Conservation (phyloP, 2,888 invertebrate species). For the Leuctra nigra region DNA sequence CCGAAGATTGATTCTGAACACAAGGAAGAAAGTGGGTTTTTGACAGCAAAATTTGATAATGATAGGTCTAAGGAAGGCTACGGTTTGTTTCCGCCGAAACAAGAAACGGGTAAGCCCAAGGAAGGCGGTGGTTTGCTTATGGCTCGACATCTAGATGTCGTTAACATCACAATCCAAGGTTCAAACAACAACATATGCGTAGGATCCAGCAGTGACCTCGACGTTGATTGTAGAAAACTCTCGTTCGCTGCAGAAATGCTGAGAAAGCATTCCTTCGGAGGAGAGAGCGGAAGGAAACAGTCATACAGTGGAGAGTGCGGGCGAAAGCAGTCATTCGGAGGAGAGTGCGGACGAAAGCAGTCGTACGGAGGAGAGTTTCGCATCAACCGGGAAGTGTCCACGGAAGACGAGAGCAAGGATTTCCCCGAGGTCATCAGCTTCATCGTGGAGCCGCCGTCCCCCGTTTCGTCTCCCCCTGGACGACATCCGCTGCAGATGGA, state of each 20-base stretch:
- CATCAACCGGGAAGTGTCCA: slow-evolving; percentile 23
- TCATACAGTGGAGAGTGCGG: slow-evolving; percentile 21
- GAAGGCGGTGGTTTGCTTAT: not conserved
- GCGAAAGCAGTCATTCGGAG: slow-evolving; percentile 20
- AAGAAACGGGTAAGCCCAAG: not conserved
- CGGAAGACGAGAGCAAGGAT: slow-evolving; percentile 33
- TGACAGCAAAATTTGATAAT: too few relatives aligned
- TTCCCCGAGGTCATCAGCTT: slow-evolving; percentile 40
- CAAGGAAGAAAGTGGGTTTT: not conserved
- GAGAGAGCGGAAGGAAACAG: slow-evolving; percentile 29
- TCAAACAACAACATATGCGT: slow-evolving; percentile 24
- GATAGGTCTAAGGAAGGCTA: too few relatives aligned
- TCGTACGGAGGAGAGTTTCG: not conserved
- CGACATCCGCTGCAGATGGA: slow-evolving; percentile 33
- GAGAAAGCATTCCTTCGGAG: slow-evolving; percentile 12
- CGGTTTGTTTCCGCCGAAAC: not conserved
- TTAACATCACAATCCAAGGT: slow-evolving; percentile 27
- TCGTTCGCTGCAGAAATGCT: slow-evolving; percentile 20
- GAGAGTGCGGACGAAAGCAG: slow-evolving; percentile 18
- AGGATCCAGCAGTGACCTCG: not conserved
- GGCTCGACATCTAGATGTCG: slow-evolving; percentile 22
- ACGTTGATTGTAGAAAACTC: too few relatives aligned
- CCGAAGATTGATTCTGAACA: not conserved
- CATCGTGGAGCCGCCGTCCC: slow-evolving; percentile 41
- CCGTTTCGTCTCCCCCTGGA: slow-evolving; percentile 38